Conservation (phyloP, 2,113 vertebrate species). For the Catharus minimus region DNA sequence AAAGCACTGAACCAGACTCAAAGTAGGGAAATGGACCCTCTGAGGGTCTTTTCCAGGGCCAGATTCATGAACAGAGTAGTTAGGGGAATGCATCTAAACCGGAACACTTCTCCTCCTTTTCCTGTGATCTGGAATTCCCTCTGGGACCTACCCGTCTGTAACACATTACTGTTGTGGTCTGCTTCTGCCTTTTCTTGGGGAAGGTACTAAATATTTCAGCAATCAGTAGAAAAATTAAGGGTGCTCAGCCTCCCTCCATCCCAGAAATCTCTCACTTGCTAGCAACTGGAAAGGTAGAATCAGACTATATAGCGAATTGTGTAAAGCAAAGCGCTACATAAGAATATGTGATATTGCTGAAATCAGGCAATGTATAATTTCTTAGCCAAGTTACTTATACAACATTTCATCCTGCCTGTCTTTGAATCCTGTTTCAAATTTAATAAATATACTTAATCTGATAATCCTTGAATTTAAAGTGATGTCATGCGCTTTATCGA, state of each 20-base stretch:
- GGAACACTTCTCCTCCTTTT: neutral
- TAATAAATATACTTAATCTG: neutral
- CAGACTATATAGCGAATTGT: neutral
- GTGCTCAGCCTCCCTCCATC: neutral
- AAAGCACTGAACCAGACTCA: neutral
- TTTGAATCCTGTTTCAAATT: neutral
- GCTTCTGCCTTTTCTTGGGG: neutral
- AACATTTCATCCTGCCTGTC: neutral
- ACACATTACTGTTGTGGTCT: neutral
- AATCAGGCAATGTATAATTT: neutral
- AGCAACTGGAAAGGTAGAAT: neutral
- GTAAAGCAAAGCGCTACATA: neutral
- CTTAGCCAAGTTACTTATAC: neutral
- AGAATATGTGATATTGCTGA: neutral
- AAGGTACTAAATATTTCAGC: neutral
- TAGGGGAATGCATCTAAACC: neutral
- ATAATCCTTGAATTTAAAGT: neutral
- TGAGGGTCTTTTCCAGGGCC: neutral
- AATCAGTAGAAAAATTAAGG: neutral
- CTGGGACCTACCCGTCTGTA: neutral
- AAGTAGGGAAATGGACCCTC: neutral
- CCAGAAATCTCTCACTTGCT: neutral
- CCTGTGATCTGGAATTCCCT: neutral
- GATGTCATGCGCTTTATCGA: accelerated
- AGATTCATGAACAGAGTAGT: neutral